Evolutionary conservation across 2,888 invertebrate genomes (phyloP).

Genomic region (Cremastobaeus sp.): DNA sequence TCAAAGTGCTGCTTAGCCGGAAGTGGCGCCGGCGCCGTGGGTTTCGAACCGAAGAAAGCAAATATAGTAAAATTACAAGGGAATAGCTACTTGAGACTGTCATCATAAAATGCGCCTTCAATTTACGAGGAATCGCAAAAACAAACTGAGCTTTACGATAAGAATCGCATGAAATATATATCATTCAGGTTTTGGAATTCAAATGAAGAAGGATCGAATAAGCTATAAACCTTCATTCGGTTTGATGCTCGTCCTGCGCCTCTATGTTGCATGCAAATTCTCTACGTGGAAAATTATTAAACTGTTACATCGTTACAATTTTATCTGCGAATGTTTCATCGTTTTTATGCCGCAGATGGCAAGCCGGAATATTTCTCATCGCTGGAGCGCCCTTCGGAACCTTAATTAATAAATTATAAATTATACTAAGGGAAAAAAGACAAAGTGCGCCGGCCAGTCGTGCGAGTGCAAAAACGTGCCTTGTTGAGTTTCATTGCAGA

Average conservation of each 20-base stretch:
- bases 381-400: background rate
- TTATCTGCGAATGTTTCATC: slow-evolving; percentile 1
- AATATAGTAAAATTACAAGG: slow-evolving; percentile 30
- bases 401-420: slow-evolving; percentile 20
- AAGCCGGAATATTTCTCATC: background rate
- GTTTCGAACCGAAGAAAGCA: slow-evolving; percentile 12
- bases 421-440: slow-evolving; percentile 8
- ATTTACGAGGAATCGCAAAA: slow-evolving; percentile 42
- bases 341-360: background rate
- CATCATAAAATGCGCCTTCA: slow-evolving; percentile 23
- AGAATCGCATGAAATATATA: slow-evolving; percentile 42
- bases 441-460: background rate
- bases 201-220: slow-evolving; percentile 43
- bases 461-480: slow-evolving; percentile 9
- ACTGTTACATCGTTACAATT: slow-evolving; percentile 7
- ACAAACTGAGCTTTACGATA: slow-evolving; percentile 48
- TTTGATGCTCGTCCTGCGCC: slow-evolving; percentile 5
- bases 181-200: slow-evolving; percentile 39
- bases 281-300: slow-evolving; percentile 32
- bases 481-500: background rate
- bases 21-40: slow-evolving; percentile 20
- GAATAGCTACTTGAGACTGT: slow-evolving; percentile 3
- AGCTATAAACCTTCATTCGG: slow-evolving; percentile 32
- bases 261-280: slow-evolving; percentile 28
- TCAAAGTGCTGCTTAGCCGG: slow-evolving; percentile 7